These are phyloP conservation scores for Kryptolebias marmoratus DNA, from an alignment of 2,113 vertebrate genomes.

Conservation along the genomic window DNA sequence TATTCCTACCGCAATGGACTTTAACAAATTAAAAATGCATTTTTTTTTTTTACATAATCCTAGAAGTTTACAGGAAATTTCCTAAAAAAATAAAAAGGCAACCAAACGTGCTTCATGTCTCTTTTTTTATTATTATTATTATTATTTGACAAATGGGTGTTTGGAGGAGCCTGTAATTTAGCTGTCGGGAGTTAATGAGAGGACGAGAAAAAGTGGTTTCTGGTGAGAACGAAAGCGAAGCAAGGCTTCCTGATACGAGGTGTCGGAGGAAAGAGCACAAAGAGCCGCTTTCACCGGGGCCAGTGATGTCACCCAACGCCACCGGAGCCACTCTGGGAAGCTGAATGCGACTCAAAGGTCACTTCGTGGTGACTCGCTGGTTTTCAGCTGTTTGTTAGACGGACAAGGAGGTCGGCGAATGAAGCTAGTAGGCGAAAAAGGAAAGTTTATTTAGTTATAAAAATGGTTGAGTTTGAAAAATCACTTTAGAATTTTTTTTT, in stretches of 20 bases:
- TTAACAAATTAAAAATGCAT: too few species aligned
- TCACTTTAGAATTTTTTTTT: too few species aligned
- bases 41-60: too few species aligned
- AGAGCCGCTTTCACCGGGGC: conserved; percentile 57
- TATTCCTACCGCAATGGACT: too few species aligned
- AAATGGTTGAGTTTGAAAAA: too few species aligned
- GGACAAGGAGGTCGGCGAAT: too few species aligned
- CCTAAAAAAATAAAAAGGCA: not conserved
- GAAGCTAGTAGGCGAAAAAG: too few species aligned
- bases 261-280: conserved; percentile 50
- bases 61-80: too few species aligned
- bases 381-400: too few species aligned
- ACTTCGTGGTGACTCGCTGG: too few species aligned
- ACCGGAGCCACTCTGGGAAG: conserved; percentile 46
- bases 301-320: conserved; percentile 64
- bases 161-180: conserved; percentile 63
- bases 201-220: conserved; percentile 59
- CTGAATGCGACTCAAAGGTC: conserved; percentile 1
- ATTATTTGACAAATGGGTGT: conserved; percentile 27
- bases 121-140: too few species aligned
- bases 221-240: conserved; percentile 69
- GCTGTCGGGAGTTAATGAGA: conserved; percentile 75
- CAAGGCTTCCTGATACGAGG: conserved; percentile 63
- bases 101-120: not conserved
- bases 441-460: too few species aligned